Conservation (phyloP, 2,113 vertebrate genomes). For the Irena cyanogastra region DNA sequence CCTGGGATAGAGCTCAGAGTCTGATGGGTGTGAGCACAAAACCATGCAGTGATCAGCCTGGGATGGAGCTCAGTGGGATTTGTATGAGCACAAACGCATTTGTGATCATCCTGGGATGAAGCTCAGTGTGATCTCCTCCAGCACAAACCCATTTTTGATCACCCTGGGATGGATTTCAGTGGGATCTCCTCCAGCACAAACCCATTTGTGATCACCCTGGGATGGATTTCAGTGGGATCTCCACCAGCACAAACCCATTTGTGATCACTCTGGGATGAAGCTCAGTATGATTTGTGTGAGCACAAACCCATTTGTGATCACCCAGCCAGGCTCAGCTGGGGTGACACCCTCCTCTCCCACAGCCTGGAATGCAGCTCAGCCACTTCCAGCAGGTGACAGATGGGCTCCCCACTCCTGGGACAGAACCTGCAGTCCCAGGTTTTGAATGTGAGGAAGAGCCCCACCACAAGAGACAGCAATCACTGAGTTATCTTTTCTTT, state of each 20-base stretch:
- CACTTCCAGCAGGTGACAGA: not conserved
- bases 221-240: not conserved
- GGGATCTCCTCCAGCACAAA: not conserved
- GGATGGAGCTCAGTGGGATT: not conserved
- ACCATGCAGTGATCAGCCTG: not conserved
- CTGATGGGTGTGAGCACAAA: not conserved
- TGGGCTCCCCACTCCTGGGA: not conserved
- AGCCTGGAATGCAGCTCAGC: not conserved
- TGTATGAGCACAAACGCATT: too few species aligned
- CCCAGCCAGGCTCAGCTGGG: not conserved
- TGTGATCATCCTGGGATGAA: not conserved
- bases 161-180: not conserved
- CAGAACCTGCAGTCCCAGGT: not conserved
- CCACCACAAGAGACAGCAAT: not conserved
- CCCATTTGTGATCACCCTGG: too few species aligned
- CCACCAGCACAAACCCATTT: too few species aligned
- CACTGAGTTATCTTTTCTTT: accelerated
- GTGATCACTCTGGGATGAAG: not conserved
- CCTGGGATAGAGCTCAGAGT: not conserved
- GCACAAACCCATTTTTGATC: not conserved
- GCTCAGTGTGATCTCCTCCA: not conserved
- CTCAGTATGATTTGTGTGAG: too few species aligned
- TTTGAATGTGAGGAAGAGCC: not conserved
- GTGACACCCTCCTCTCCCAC: not conserved
- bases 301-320: not conserved